Evolutionary conservation across 2,113 vertebrate species (phyloP).

Genomic region (Ailuropoda melanoleuca): DNA sequence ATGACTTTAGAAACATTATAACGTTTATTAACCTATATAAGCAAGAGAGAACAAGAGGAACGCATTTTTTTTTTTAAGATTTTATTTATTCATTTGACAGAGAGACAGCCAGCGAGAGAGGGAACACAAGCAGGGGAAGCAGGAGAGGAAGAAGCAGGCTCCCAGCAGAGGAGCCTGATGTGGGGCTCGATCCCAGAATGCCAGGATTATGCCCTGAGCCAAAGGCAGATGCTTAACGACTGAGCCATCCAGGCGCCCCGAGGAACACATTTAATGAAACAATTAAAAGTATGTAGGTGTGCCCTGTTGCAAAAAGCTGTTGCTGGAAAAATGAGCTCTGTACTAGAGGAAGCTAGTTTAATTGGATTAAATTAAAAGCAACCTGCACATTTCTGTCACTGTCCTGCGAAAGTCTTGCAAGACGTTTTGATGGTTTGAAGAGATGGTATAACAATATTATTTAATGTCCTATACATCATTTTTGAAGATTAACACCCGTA

Average conservation of each 20-base stretch:
- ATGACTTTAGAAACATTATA: slow-evolving; percentile 16
- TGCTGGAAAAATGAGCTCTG: slow-evolving; percentile 16
- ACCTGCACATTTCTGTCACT: not conserved
- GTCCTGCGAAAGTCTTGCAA: not conserved
- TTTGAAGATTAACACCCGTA: not conserved
- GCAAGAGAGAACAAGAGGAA: not conserved
- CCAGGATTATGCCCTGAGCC: too few species aligned
- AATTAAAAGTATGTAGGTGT: not conserved
- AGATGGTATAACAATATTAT: not conserved
- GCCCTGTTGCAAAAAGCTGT: not conserved
- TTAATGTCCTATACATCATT: not conserved
- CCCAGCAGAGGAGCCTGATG: too few species aligned
- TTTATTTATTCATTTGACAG: too few species aligned
- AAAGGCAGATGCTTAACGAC: too few species aligned
- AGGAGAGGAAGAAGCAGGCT: too few species aligned
- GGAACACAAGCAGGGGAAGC: too few species aligned
- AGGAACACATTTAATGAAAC: not conserved
- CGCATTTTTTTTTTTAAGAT: not conserved
- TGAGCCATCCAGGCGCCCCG: too few species aligned
- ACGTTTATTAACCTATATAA: not conserved
- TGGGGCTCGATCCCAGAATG: too few species aligned
- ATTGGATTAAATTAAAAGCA: not conserved
- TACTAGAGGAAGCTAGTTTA: not conserved
- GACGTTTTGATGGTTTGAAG: not conserved
- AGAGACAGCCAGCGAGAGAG: too few species aligned